Base-by-base conservation (phyloP, 2,113 vertebrate species). In the Onychostoma macrolepis region DNA sequence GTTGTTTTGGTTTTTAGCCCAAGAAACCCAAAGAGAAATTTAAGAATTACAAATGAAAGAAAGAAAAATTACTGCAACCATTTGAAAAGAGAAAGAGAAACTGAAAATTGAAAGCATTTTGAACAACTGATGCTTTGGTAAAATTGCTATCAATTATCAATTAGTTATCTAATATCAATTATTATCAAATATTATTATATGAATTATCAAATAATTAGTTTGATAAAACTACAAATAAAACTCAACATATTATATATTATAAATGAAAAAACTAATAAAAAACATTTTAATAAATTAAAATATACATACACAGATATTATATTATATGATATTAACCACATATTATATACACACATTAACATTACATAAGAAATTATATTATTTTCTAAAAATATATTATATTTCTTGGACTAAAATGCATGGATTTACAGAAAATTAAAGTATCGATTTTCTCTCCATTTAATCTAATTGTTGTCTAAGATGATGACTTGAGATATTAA, bases 1-100 rank as follows among this genome's bases (percentile, higher is more conserved):
- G 92, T 95, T 45, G 10, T 11, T 21, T 53, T 56, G 19, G 0
- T 38, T 71, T 36, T 71, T 21, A 21, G 67, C 19, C 17, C 12
- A 10, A 50, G 75, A 30, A 78, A 30, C 26, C 17, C 28, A 17
- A 30, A 21, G 8, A n/a, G 10, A 3, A 36, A n/a, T 21, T 56
- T 36, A 38, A 58, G 11, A 9, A 5, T 7, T 56, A 8, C 15
- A 33, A 69, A 65, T 1, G 3, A 67, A 30, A 6, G 7, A 69
- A 69, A 69, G 5, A 67, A 67, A 17, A 67, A 28, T 12, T 15
- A 67, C 17, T 67, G 30, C 28, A 67, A 17, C 5, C 28, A 33
- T 33, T 33, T 69, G 15, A 69, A 69, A 69, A 19, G 65, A 69
- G 28, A 69, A 19, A 33, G 15, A 69, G 65, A 33, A 33, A 33